Percentiles rank a stretch among this genome's conserved stretches.
Evolutionary conservation across 2,113 vertebrate species (phyloP).

Genomic region (Manacus vitellinus): DNA sequence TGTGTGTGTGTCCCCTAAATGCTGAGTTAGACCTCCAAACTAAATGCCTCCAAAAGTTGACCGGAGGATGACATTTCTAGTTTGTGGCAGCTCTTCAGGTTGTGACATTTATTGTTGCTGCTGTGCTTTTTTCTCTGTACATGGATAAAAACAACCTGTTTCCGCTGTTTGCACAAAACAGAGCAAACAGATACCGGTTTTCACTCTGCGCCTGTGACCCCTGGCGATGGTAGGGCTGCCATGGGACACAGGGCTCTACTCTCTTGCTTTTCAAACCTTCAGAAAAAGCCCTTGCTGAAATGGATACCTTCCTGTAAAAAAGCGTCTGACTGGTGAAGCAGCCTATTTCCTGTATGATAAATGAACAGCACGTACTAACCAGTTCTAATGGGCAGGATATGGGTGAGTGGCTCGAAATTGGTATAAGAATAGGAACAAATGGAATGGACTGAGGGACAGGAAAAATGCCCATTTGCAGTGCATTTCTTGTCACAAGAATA

Average conservation of each 20-base stretch:
- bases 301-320: background rate
- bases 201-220: background rate
- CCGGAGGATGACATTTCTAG: background rate
- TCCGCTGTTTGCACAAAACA: background rate
- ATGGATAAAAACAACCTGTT: background rate
- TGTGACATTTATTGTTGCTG: constrained; percentile 35
- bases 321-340: background rate
- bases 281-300: background rate
- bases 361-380: background rate
- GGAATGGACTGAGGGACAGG: background rate
- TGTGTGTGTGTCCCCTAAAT: background rate
- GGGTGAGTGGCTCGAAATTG: constrained; percentile 6
- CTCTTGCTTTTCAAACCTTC: background rate
- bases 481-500: constrained; percentile 23
- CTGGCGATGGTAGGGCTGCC: background rate
- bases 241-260: background rate
- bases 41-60: background rate
- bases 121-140: background rate
- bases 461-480: background rate
- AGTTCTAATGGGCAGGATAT: constrained; percentile 5
- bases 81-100: background rate
- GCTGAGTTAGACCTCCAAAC: background rate
- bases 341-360: background rate
- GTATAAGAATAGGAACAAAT: constrained; percentile 43
- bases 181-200: background rate